Evolutionary conservation across 2,888 invertebrate genomes (phyloP).

Genomic region (Lithophane ornitopus): DNA sequence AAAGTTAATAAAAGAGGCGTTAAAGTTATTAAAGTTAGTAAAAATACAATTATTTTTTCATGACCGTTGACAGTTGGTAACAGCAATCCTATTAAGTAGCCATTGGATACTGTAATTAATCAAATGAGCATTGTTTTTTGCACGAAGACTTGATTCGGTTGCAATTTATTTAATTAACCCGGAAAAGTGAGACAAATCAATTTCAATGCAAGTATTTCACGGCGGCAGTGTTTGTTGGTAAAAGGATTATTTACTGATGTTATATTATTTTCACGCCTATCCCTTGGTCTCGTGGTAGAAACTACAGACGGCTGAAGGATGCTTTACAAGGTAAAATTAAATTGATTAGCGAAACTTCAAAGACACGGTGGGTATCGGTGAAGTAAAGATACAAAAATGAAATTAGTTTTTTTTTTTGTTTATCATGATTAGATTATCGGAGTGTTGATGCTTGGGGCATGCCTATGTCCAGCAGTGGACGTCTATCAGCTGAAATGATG

Average conservation of each 20-base stretch:
- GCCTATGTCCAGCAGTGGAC: too few relatives aligned
- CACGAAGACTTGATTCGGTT: slow-evolving; percentile 9
- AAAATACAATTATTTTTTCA: background rate
- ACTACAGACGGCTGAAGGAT: background rate
- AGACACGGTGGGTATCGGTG: background rate
- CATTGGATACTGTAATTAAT: slow-evolving; percentile 4
- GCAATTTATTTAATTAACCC: slow-evolving; percentile 26
- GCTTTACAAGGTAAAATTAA: background rate
- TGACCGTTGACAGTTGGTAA: background rate
- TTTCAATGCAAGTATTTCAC: slow-evolving; percentile 16
- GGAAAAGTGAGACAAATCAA: slow-evolving; percentile 23
- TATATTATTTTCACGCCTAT: background rate
- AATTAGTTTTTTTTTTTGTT: background rate
- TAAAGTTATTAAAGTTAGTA: too few relatives aligned
- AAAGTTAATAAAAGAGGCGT: background rate
- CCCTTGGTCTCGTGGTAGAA: background rate
- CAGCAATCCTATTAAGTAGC: background rate
- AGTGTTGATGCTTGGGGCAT: too few relatives aligned
- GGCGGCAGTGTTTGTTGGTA: background rate
- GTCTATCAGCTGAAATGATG: too few relatives aligned
- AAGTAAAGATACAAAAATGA: too few relatives aligned
- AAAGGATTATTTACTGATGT: background rate
- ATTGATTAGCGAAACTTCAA: background rate
- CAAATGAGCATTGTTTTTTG: slow-evolving; percentile 21
- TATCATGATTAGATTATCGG: background rate